A percentile compares a stretch with the other conserved stretches of the same genome.
These are phyloP conservation scores for Noturus placidus DNA, from an alignment of 2,113 vertebrate species.

Conservation along the genomic window DNA sequence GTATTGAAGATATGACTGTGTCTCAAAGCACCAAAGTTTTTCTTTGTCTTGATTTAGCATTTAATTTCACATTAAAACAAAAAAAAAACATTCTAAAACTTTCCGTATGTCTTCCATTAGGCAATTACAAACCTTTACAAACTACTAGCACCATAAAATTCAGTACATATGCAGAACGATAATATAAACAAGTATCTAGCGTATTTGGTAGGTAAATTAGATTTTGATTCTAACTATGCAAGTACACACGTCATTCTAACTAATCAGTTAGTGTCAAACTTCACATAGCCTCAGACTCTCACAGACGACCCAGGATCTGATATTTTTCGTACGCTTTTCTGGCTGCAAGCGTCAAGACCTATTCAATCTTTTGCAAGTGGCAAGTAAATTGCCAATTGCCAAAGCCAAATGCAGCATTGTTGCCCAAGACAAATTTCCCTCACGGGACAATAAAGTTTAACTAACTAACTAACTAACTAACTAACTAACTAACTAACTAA, in stretches of 20 bases:
- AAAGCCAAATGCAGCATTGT: no score
- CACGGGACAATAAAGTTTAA: no score
- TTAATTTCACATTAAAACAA: neutral
- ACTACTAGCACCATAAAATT: neutral
- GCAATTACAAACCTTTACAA: neutral
- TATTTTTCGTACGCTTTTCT: neutral
- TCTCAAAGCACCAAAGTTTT: neutral
- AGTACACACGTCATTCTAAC: neutral
- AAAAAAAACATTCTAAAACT: neutral
- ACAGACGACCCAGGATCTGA: neutral
- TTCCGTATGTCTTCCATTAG: neutral
- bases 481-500: no score
- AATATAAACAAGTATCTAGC: neutral
- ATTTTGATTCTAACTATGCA: neutral
- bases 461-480: no score
- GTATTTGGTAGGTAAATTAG: neutral
- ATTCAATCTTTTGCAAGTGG: neutral
- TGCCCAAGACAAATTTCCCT: no score
- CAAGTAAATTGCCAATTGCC: no score
- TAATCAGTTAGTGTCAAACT: neutral
- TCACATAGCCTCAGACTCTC: neutral
- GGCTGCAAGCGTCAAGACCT: neutral
- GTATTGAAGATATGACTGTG: neutral
- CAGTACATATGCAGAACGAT: neutral
- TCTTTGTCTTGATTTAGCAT: neutral